Percentiles rank a stretch among this genome's conserved stretches.
phyloP scores from a whole-genome alignment of 2,113 vertebrate genomes.

The Brienomyrus longianalis region DNA sequence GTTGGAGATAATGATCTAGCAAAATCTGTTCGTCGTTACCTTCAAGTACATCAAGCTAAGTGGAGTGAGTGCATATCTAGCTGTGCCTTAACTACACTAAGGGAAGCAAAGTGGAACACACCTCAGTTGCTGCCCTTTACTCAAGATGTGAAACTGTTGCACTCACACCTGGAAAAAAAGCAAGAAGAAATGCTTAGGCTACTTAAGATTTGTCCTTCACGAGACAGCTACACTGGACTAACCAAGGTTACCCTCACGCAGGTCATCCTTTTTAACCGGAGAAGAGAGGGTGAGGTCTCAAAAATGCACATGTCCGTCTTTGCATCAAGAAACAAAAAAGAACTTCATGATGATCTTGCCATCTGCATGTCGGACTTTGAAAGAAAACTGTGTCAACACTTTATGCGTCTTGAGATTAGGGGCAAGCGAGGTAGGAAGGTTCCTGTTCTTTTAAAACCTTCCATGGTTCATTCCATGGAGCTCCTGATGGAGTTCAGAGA shows the following conservation, averaged over 20 bases:
- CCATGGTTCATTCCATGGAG: conserved; percentile 24
- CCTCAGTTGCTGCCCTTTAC: conserved; percentile 27
- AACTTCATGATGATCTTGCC: background rate
- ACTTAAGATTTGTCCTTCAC: conserved; percentile 5
- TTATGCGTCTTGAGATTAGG: conserved; percentile 24
- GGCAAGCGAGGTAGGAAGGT: conserved; percentile 32
- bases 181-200: conserved; percentile 7
- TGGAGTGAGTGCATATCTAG: background rate
- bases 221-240: conserved; percentile 20
- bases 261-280: conserved; percentile 31
- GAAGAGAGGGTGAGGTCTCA: conserved; percentile 31
- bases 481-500: conserved; percentile 24
- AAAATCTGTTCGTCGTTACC: conserved; percentile 25
- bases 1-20: conserved; percentile 23
- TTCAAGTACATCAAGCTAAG: background rate
- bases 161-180: conserved; percentile 11
- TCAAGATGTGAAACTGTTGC: conserved; percentile 12
- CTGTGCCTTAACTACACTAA: background rate
- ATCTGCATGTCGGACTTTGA: too few species aligned
- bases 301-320: conserved; percentile 29
- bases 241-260: conserved; percentile 27
- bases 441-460: conserved; percentile 28
- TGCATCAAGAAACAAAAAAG: conserved; percentile 14
- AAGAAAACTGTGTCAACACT: conserved; percentile 25
- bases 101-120: conserved; percentile 34